Conservation (phyloP, 2,113 vertebrate species). For the Chauna torquata region DNA sequence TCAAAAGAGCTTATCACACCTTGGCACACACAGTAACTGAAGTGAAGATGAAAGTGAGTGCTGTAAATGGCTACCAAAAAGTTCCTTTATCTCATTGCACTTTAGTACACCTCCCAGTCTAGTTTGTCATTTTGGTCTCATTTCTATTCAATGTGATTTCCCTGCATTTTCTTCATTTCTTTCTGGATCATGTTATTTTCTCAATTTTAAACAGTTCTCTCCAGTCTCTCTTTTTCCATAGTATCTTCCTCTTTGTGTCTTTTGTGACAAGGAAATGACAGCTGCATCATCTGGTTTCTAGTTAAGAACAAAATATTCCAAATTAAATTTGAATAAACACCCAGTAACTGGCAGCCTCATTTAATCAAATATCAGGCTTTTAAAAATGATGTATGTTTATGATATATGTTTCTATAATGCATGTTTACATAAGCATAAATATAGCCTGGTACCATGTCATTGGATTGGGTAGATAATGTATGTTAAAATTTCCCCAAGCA, state of each 20-base stretch:
- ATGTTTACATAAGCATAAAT: not conserved
- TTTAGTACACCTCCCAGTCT: not conserved
- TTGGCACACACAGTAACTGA: not conserved
- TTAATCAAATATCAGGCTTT: not conserved
- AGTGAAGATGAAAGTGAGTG: not conserved
- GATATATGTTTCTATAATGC: not conserved
- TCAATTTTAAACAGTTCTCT: not conserved
- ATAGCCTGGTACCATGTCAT: not conserved
- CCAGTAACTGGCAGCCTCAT: not conserved
- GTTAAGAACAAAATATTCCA: not conserved
- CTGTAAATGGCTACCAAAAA: not conserved
- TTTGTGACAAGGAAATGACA: not conserved
- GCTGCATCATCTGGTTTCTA: not conserved
- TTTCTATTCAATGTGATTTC: not conserved
- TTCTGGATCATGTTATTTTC: not conserved
- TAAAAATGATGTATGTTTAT: not conserved
- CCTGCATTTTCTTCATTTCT: not conserved
- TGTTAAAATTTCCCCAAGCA: not conserved
- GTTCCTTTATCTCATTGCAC: not conserved
- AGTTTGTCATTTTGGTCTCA: not conserved
- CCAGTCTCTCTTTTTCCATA: not conserved
- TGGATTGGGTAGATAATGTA: not conserved
- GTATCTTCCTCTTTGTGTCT: not conserved
- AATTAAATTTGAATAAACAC: not conserved
- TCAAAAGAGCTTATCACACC: not conserved